A percentile compares a stretch with the other conserved stretches of the same genome.
These are phyloP conservation scores for Parazoanthus swiftii DNA, from an alignment of 92 coral and sea anemone species.

Conservation along the genomic window DNA sequence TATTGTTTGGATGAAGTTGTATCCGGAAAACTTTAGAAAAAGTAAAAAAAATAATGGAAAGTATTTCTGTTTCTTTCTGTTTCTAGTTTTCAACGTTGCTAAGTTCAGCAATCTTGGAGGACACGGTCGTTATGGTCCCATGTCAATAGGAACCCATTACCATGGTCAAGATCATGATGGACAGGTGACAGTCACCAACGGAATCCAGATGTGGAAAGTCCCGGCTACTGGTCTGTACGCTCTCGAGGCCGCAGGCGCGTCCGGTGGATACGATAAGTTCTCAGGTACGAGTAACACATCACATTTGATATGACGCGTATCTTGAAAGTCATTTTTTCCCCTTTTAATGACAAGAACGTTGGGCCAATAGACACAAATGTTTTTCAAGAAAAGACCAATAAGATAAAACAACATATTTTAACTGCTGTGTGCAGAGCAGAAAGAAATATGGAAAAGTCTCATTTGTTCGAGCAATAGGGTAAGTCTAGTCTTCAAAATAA, in stretches of 20 bases:
- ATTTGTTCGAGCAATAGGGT: too few species aligned
- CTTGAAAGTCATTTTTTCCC: too few species aligned
- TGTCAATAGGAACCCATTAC: constrained; percentile 67
- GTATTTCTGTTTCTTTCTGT: not conserved
- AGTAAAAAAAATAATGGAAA: not conserved
- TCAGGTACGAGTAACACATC: constrained; percentile 54
- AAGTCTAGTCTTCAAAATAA: too few species aligned
- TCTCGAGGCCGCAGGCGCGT: constrained; percentile 86
- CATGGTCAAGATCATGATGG: constrained; percentile 82
- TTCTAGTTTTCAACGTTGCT: constrained; percentile 73
- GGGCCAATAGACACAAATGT: not conserved
- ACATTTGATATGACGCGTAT: too few species aligned
- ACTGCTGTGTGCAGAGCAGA: too few species aligned
- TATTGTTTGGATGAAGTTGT: not conserved
- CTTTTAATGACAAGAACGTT: not conserved
- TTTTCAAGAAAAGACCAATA: too few species aligned
- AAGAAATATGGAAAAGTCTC: too few species aligned
- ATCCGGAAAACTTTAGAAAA: too few species aligned
- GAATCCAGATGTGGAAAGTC: constrained; percentile 88
- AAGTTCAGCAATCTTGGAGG: constrained; percentile 80
- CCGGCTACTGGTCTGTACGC: constrained; percentile 88
- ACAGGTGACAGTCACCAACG: constrained; percentile 75
- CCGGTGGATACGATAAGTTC: constrained; percentile 87
- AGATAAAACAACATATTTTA: too few species aligned
- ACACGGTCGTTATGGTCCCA: constrained; percentile 81